Conservation (phyloP, 2,113 vertebrate genomes). For the Perccottus glenii region DNA sequence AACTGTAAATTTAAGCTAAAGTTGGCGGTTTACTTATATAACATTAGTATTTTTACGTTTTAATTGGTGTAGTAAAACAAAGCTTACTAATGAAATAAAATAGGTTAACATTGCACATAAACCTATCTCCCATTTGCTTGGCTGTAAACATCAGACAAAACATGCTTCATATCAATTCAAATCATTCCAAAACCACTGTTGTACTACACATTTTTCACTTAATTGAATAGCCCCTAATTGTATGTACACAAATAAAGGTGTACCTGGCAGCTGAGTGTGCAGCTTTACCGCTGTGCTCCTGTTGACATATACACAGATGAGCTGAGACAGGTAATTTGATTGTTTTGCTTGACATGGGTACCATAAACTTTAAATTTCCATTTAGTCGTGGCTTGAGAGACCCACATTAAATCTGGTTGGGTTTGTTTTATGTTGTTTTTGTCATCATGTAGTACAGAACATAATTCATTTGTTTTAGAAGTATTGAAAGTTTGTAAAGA, state of each 20-base stretch:
- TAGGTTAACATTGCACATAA: too few relatives aligned
- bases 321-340: constrained; percentile 32
- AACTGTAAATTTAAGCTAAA: too few relatives aligned
- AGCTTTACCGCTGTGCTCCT: constrained; percentile 19
- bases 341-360: constrained; percentile 21
- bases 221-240: constrained; percentile 16
- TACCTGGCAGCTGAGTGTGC: constrained; percentile 27
- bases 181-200: not conserved
- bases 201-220: not conserved
- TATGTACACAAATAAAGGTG: constrained; percentile 29
- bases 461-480: not conserved
- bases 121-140: too few relatives aligned
- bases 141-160: too few relatives aligned
- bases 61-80: too few relatives aligned
- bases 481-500: not conserved
- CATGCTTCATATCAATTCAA: too few relatives aligned
- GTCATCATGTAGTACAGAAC: not conserved
- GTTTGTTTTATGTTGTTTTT: constrained; percentile 8
- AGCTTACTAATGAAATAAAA: too few relatives aligned
- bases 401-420: constrained; percentile 28
- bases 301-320: constrained; percentile 46
- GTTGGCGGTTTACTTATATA: too few relatives aligned
- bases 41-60: too few relatives aligned
- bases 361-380: constrained; percentile 19
- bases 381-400: constrained; percentile 1